Percentiles rank a stretch among this genome's conserved stretches.
Evolutionary conservation across 2,797 vertebrate genomes (phyloP).

Genomic region (Champsocephalus gunnari): DNA sequence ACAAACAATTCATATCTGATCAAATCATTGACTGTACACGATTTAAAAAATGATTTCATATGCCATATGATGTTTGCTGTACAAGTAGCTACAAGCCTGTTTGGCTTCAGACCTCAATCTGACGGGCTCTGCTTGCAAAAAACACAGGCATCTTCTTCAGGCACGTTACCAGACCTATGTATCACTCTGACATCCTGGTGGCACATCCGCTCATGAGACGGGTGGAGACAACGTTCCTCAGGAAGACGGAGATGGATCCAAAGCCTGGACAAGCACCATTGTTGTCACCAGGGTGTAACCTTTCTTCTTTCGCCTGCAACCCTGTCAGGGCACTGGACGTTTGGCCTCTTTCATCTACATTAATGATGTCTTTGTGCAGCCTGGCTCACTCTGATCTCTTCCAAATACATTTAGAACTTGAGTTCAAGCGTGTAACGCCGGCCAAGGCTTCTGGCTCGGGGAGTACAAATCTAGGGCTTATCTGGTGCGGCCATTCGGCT

Average conservation of each 20-base stretch:
- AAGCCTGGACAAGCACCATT: conserved; percentile 31
- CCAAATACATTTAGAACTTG: conserved; percentile 65
- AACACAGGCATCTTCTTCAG: conserved; percentile 55
- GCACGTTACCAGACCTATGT: conserved; percentile 61
- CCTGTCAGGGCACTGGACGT: conserved; percentile 48
- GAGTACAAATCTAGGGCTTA: conserved; percentile 64
- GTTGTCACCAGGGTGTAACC: conserved; percentile 58
- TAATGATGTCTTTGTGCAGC: conserved; percentile 63
- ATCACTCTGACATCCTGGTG: conserved; percentile 68
- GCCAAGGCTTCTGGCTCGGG: conserved; percentile 45
- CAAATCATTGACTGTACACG: neutral
- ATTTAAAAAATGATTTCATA: neutral
- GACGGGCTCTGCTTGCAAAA: conserved; percentile 44
- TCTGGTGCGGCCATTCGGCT: conserved; percentile 59
- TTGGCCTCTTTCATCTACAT: conserved; percentile 61
- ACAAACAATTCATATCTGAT: conserved; percentile 3
- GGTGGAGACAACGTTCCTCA: conserved; percentile 49
- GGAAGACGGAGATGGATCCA: conserved; percentile 57
- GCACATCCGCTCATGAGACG: conserved; percentile 59
- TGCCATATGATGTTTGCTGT: neutral
- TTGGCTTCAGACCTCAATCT: conserved; percentile 12
- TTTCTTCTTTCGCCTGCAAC: conserved; percentile 33
- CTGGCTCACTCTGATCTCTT: conserved; percentile 38
- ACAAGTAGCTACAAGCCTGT: conserved; percentile 20
- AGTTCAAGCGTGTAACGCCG: conserved; percentile 55